Evolutionary conservation across 2,888 invertebrate genomes (phyloP).

Genomic region (Busseola fusca): DNA sequence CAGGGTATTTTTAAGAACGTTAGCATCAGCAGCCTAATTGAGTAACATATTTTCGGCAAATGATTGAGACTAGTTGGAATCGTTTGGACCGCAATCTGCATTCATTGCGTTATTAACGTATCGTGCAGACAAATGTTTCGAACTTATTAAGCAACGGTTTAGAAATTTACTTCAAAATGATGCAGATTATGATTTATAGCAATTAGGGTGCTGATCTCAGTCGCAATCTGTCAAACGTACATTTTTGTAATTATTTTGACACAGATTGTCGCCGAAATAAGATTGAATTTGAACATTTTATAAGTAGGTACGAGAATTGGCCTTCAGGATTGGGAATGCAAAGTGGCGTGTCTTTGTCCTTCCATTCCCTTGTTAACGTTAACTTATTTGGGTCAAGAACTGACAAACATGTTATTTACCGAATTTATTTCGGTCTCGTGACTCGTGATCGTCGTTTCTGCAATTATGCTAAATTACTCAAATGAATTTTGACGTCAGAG

Average conservation of each 20-base stretch:
- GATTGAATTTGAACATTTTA: neutral
- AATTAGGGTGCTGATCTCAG: neutral
- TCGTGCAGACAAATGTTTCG: too few species aligned
- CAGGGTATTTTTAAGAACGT: too few species aligned
- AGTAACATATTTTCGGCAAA: too few species aligned
- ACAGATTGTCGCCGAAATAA: neutral
- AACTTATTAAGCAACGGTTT: too few species aligned
- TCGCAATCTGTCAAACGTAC: neutral
- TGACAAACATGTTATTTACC: slow-evolving; percentile 32
- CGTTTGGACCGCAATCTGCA: too few species aligned
- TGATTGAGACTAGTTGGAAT: too few species aligned
- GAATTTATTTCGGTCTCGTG: slow-evolving; percentile 12
- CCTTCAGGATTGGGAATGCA: neutral
- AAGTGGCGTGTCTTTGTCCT: slow-evolving; percentile 20
- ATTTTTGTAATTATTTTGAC: neutral
- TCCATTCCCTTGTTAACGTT: slow-evolving; percentile 29
- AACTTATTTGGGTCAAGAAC: slow-evolving; percentile 42
- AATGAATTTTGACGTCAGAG: slow-evolving; percentile 1
- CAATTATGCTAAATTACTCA: slow-evolving; percentile 15
- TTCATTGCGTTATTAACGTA: too few species aligned
- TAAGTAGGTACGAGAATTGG: neutral
- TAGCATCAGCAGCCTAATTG: too few species aligned
- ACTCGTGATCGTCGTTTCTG: slow-evolving; percentile 10
- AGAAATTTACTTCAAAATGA: too few species aligned
- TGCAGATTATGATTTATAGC: too few species aligned